These are phyloP conservation scores for Lampris megalopsis DNA, from an alignment of 2,113 vertebrate genomes.

Conservation along the genomic window DNA sequence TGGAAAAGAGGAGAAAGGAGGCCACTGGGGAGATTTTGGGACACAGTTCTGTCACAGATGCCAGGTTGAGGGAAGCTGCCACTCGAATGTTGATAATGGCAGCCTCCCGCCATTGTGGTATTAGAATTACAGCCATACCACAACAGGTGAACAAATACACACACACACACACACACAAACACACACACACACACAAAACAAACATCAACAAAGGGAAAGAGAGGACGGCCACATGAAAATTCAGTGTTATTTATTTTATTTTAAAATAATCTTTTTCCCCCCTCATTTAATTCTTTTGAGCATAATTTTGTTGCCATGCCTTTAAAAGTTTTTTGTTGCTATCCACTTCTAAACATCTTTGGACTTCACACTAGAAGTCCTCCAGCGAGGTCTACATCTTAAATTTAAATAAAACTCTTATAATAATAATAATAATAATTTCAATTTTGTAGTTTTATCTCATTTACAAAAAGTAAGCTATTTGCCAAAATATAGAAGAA, in stretches of 20 bases:
- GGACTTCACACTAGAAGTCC: conserved; percentile 86
- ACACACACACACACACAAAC: conserved; percentile 16
- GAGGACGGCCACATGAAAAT: conserved; percentile 77
- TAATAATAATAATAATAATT: conserved; percentile 84
- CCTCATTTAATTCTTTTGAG: conserved; percentile 86
- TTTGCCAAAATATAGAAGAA: conserved; percentile 8
- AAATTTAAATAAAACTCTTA: conserved; percentile 95
- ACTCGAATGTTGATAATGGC: conserved; percentile 62
- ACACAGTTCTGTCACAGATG: conserved; percentile 61
- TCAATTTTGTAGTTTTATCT: conserved; percentile 87
- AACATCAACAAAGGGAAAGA: conserved; percentile 75
- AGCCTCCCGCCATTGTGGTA: conserved; percentile 45
- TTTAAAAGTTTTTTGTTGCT: conserved; percentile 81
- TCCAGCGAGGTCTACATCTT: conserved; percentile 81
- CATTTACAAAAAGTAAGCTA: conserved; percentile 89
- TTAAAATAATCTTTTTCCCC: conserved; percentile 93
- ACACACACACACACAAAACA: conserved; percentile 39
- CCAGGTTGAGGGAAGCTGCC: conserved; percentile 48
- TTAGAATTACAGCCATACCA: conserved; percentile 71
- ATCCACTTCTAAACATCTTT: conserved; percentile 82
- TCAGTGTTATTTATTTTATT: conserved; percentile 85
- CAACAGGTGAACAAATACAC: conserved; percentile 62
- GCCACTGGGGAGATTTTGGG: conserved; percentile 61
- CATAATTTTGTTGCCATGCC: conserved; percentile 93
- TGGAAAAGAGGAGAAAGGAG: conserved; percentile 61